Evolutionary conservation across 2,113 vertebrate species (phyloP).

Genomic region (Nymphicus hollandicus): DNA sequence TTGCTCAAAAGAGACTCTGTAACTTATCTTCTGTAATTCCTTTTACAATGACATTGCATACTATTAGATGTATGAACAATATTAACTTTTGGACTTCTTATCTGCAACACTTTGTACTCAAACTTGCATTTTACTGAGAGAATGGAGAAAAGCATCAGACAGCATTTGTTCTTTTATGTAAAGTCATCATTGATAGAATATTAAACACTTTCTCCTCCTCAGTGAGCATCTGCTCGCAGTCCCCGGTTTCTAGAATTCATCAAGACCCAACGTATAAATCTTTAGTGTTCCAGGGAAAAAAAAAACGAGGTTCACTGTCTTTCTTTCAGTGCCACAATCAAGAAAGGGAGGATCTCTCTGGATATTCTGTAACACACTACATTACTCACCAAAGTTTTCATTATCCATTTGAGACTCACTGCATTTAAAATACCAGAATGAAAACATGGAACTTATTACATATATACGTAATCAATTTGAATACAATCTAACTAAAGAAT

Average conservation of each 20-base stretch:
- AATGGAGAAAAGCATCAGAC: not conserved
- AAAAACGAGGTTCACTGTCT: not conserved
- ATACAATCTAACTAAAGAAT: not conserved
- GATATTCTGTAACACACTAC: not conserved
- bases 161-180: not conserved
- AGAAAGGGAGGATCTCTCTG: not conserved
- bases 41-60: not conserved
- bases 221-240: not conserved
- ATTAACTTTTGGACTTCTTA: not conserved
- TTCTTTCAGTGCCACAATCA: not conserved
- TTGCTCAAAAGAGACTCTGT: not conserved
- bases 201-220: not conserved
- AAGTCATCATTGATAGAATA: not conserved
- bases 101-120: not conserved
- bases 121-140: not conserved
- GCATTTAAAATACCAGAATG: not conserved
- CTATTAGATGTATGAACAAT: not conserved
- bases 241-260: not conserved
- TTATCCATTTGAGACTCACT: not conserved
- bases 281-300: not conserved
- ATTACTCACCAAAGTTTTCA: not conserved
- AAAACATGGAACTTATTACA: not conserved
- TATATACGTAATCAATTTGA: not conserved
- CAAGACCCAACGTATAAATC: not conserved
- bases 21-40: not conserved